A percentile compares a stretch with the other conserved stretches of the same genome.
Conservation (phyloP, 2,113 vertebrate species). For the Plecturocebus donacophilus region DNA sequence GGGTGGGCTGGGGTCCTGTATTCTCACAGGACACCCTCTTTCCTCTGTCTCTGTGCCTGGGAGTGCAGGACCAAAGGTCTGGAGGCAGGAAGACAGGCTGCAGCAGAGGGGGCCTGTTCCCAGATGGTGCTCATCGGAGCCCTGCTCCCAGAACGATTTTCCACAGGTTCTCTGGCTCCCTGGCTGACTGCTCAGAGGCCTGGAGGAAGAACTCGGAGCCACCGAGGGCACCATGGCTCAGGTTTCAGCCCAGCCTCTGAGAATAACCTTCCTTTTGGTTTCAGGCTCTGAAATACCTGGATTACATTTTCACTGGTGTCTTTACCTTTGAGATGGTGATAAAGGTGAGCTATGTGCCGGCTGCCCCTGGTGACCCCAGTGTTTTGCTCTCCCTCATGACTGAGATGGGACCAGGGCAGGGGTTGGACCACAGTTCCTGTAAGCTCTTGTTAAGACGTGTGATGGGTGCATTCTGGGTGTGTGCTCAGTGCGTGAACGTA, state of each 20-base stretch:
- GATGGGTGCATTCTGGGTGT: background rate
- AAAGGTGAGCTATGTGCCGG: constrained; percentile 88
- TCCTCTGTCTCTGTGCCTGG: too few species aligned
- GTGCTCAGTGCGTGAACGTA: rapidly evolving
- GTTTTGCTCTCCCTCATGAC: rapidly evolving
- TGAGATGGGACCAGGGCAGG: background rate
- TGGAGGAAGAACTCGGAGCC: background rate
- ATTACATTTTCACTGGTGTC: constrained; percentile 98
- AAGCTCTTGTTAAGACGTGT: background rate
- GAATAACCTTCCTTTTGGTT: background rate
- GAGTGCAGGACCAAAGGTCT: background rate
- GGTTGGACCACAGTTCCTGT: background rate
- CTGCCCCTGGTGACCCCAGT: too few species aligned
- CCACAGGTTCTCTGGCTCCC: background rate
- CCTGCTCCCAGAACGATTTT: rapidly evolving
- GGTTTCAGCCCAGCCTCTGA: background rate
- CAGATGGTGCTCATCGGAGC: background rate
- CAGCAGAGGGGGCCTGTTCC: background rate
- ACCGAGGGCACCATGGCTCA: rapidly evolving
- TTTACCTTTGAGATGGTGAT: constrained; percentile 99
- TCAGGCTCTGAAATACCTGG: constrained; percentile 97
- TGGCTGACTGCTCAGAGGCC: background rate
- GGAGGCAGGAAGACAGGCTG: background rate
- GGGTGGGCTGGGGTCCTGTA: too few species aligned
- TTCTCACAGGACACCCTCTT: background rate